A percentile compares a stretch with the other conserved stretches of the same genome.
Evolutionary conservation across 2,888 invertebrate genomes (phyloP).

Genomic region (Spodoptera picta): DNA sequence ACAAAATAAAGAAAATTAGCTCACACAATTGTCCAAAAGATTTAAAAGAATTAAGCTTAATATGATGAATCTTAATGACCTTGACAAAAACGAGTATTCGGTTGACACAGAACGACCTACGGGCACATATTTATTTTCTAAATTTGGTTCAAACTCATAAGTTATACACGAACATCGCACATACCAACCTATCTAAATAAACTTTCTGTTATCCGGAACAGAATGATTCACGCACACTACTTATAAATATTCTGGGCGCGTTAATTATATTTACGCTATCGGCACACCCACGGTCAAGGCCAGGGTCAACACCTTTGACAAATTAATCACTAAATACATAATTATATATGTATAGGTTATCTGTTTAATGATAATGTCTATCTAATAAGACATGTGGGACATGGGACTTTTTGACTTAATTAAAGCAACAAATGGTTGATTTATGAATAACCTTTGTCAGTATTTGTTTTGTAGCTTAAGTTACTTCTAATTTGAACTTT

Average conservation of each 20-base stretch:
- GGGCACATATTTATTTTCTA: conserved; percentile 11
- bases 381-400: not conserved
- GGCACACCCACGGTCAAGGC: conserved; percentile 36
- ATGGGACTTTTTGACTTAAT: not conserved
- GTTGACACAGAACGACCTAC: no score
- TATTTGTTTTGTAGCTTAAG: no score
- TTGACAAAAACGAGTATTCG: no score
- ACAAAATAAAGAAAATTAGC: no score
- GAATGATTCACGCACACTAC: conserved; percentile 45
- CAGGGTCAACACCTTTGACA: conserved; percentile 34
- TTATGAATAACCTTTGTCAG: no score
- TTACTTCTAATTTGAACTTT: no score
- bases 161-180: conserved; percentile 15
- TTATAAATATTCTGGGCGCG: conserved; percentile 41
- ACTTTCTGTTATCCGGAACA: conserved; percentile 43
- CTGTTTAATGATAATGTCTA: not conserved
- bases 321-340: conserved; percentile 15
- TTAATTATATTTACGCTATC: conserved; percentile 50
- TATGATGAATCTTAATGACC: not conserved
- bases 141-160: conserved; percentile 7
- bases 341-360: conserved; percentile 27
- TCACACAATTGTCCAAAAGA: no score
- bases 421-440: no score
- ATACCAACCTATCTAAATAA: conserved; percentile 31
- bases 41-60: no score